These are phyloP conservation scores for Otolemur crassicaudatus DNA, from an alignment of 2,797 vertebrate genomes.

Conservation along the genomic window DNA sequence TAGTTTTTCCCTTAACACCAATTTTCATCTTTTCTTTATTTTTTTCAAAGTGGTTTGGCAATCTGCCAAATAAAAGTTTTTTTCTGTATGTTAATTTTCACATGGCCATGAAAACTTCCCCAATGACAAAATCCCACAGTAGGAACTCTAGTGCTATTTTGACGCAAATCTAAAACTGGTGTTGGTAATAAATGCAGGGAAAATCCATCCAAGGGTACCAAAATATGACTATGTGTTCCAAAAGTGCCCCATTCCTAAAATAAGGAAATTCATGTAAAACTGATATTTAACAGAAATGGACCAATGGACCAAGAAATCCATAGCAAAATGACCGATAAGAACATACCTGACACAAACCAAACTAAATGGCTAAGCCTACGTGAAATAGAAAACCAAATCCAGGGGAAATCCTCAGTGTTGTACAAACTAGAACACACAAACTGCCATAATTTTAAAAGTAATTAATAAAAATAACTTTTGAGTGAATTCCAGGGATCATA, in stretches of 20 bases:
- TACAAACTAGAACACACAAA: background rate
- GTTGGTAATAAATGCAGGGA: slow-evolving; percentile 48
- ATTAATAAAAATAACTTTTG: slow-evolving; percentile 53
- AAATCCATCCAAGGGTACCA: background rate
- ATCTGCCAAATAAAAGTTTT: slow-evolving; percentile 58
- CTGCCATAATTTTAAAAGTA: slow-evolving; percentile 20
- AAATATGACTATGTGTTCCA: background rate
- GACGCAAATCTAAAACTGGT: slow-evolving; percentile 44
- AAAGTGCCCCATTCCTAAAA: background rate
- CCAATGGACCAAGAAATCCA: background rate
- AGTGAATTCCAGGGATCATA: slow-evolving; percentile 51
- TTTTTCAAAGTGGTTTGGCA: slow-evolving; percentile 63
- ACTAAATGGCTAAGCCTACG: background rate
- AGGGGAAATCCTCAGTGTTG: background rate
- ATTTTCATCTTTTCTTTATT: slow-evolving; percentile 55
- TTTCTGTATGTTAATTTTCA: slow-evolving; percentile 62
- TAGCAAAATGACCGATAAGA: background rate
- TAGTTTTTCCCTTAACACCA: slow-evolving; percentile 55
- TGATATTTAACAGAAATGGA: slow-evolving; percentile 24
- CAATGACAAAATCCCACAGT: slow-evolving; percentile 42
- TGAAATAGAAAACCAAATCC: slow-evolving; percentile 8
- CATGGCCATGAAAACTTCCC: slow-evolving; percentile 60
- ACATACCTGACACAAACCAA: background rate
- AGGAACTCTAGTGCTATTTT: slow-evolving; percentile 29
- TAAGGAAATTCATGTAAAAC: background rate